phyloP scores from a whole-genome alignment of 2,113 vertebrate genomes.

The Pholis gunnellus region DNA sequence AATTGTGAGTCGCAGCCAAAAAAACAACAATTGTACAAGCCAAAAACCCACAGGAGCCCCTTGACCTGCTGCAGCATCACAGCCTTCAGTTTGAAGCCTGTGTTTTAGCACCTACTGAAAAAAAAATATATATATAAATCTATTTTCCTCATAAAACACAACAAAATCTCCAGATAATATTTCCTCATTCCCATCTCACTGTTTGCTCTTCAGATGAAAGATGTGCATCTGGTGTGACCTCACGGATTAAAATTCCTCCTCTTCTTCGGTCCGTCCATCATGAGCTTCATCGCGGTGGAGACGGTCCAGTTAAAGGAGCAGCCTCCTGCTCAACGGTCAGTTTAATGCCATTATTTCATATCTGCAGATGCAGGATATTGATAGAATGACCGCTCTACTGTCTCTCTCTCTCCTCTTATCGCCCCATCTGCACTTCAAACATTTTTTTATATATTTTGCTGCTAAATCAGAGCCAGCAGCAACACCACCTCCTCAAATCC shows the following conservation, averaged over 20 bases:
- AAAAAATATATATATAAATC: background rate
- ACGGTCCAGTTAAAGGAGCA: conserved; percentile 27
- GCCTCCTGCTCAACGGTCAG: no score
- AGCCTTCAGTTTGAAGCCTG: background rate
- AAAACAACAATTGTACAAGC: background rate
- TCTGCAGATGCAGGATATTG: background rate
- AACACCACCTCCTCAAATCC: conserved; percentile 46
- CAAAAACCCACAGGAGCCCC: conserved; percentile 24
- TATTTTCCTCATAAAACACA: background rate
- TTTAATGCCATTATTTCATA: conserved; percentile 12
- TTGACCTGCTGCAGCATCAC: background rate
- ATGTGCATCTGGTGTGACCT: conserved; percentile 30
- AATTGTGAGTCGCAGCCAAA: background rate
- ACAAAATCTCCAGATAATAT: background rate
- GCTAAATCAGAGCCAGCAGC: conserved; percentile 44
- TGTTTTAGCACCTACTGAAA: background rate
- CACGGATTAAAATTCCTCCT: conserved; percentile 43
- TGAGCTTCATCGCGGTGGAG: conserved; percentile 29
- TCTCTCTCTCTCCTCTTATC: background rate
- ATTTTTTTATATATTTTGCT: conserved; percentile 21
- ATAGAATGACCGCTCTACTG: background rate
- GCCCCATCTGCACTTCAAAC: conserved; percentile 25
- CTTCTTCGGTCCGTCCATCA: conserved; percentile 51
- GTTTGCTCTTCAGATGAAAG: background rate
- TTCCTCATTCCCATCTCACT: conserved; percentile 5